Evolutionary conservation across 2,888 invertebrate species (phyloP).

Genomic region (Pristionchus japonicus): DNA sequence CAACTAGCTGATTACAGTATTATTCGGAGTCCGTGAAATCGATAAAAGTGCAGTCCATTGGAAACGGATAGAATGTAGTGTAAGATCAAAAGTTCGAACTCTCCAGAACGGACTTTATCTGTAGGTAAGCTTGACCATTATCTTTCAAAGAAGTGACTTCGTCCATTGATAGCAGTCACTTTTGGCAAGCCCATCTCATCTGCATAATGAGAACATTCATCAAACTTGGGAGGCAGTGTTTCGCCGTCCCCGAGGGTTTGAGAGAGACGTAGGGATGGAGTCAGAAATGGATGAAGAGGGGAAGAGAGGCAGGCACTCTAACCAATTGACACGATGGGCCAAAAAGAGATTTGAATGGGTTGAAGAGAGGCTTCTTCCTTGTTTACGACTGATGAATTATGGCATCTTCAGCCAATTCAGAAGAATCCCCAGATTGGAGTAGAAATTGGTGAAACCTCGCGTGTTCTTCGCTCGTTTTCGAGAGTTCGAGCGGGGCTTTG

Average conservation of each 20-base stretch:
- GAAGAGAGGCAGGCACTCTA: slow-evolving; percentile 16
- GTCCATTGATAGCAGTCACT: neutral
- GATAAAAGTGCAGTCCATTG: too few relatives aligned
- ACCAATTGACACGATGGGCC: slow-evolving; percentile 16
- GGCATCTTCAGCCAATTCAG: neutral
- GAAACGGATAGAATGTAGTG: too few relatives aligned
- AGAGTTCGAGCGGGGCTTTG: neutral
- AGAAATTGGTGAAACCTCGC: neutral
- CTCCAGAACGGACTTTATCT: neutral
- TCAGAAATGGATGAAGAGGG: slow-evolving; percentile 29
- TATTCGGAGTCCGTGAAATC: neutral
- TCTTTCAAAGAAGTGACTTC: neutral
- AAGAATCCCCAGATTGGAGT: neutral
- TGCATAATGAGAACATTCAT: slow-evolving; percentile 32
- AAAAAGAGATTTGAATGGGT: slow-evolving; percentile 25
- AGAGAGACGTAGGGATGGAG: neutral
- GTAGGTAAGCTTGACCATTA: too few relatives aligned
- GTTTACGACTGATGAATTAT: neutral
- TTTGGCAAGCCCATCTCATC: slow-evolving; percentile 17
- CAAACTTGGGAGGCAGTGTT: neutral
- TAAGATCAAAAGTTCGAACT: too few relatives aligned
- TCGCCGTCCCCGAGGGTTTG: neutral
- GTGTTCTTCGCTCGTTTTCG: neutral
- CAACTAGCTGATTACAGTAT: neutral
- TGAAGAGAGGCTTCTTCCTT: neutral